phyloP scores from a whole-genome alignment of 2,888 invertebrate species.

The Antheraea assamensis region DNA sequence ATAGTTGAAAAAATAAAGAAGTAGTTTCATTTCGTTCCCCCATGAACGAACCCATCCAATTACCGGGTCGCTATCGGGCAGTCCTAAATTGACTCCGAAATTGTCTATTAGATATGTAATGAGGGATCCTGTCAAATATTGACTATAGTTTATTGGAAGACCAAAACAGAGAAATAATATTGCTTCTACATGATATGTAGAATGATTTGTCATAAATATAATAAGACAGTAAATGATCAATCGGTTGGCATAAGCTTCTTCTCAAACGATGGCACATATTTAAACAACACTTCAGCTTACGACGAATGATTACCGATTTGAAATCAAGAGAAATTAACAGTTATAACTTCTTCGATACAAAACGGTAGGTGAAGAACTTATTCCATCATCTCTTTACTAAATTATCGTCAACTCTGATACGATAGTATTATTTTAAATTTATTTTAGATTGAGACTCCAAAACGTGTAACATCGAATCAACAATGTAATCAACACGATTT shows the following conservation, averaged over 20 bases:
- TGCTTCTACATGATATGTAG: neutral
- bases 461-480: too few species aligned
- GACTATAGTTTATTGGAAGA: conserved; percentile 16
- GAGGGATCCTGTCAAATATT: conserved; percentile 22
- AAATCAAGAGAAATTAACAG: neutral
- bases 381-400: neutral
- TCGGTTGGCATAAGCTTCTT: neutral
- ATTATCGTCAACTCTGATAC: neutral
- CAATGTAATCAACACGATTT: too few species aligned
- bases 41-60: conserved; percentile 17
- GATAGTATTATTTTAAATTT: neutral
- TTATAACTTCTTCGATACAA: neutral
- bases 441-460: too few species aligned
- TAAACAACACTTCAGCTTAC: too few species aligned
- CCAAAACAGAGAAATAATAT: conserved; percentile 5
- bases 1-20: conserved; percentile 5
- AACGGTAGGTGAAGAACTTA: neutral
- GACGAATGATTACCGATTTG: neutral
- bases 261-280: neutral
- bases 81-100: conserved; percentile 22
- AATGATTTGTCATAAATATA: neutral
- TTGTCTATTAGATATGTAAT: conserved; percentile 21
- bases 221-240: neutral
- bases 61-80: conserved; percentile 17
- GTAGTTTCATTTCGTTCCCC: conserved; percentile 1